Conservation (phyloP, 2,888 invertebrate species). For the Yponomeuta plumbellus region DNA sequence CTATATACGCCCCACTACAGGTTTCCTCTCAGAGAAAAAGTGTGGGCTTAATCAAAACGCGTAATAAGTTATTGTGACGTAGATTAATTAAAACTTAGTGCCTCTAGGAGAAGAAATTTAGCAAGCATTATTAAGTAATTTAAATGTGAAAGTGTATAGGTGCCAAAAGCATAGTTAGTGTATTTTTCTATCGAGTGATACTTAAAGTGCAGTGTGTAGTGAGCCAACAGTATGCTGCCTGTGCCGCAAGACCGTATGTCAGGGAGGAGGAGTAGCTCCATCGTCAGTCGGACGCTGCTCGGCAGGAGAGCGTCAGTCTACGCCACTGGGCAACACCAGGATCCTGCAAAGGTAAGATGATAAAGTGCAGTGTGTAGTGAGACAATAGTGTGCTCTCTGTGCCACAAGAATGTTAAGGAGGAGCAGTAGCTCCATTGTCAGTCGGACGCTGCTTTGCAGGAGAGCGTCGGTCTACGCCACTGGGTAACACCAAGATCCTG, state of each 20-base stretch:
- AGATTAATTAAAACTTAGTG: conserved; percentile 7
- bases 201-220: not conserved
- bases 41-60: too few species aligned
- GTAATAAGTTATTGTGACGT: too few species aligned
- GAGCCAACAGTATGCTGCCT: conserved; percentile 53
- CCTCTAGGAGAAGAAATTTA: conserved; percentile 4
- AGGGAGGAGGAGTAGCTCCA: conserved; percentile 80
- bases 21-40: too few species aligned
- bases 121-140: not conserved
- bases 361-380: not conserved
- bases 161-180: too few species aligned
- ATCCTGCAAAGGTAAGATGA: conserved; percentile 79
- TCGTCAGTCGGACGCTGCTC: conserved; percentile 80
- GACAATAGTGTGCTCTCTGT: not conserved
- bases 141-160: not conserved
- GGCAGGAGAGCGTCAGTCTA: conserved; percentile 81
- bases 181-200: not conserved
- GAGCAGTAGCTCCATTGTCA: conserved; percentile 81
- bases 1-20: too few species aligned
- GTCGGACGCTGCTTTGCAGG: conserved; percentile 79
- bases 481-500: conserved; percentile 78
- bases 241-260: conserved; percentile 76
- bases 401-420: conserved; percentile 75
- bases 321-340: conserved; percentile 76
- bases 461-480: conserved; percentile 80